These are phyloP conservation scores for Baccha elongata DNA, from an alignment of 2,888 invertebrate species.

Conservation along the genomic window DNA sequence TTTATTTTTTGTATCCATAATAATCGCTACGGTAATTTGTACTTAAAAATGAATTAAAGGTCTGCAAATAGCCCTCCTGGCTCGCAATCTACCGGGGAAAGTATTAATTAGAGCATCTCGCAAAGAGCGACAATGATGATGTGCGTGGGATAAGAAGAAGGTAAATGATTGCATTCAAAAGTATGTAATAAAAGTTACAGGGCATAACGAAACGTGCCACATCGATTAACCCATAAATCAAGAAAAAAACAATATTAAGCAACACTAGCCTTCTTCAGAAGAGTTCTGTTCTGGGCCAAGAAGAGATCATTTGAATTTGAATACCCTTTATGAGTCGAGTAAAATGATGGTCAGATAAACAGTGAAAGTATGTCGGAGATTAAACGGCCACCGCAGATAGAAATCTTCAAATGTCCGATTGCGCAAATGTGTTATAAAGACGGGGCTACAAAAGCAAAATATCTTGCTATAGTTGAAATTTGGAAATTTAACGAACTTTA, in stretches of 20 bases:
- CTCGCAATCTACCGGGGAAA: conserved; percentile 7
- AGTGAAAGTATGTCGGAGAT: conserved; percentile 69
- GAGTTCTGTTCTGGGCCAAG: conserved; percentile 56
- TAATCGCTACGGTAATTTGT: conserved; percentile 62
- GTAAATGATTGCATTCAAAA: conserved; percentile 9
- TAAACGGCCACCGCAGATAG: conserved; percentile 52
- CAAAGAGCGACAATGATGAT: conserved; percentile 37
- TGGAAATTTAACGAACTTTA: conserved; percentile 37
- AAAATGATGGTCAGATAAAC: neutral
- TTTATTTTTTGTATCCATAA: conserved; percentile 53
- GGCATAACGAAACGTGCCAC: conserved; percentile 62
- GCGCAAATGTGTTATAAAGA: conserved; percentile 39
- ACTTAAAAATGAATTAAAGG: conserved; percentile 68
- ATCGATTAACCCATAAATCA: conserved; percentile 70
- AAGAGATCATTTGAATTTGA: conserved; percentile 67
- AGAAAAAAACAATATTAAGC: conserved; percentile 33
- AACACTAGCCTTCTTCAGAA: conserved; percentile 37
- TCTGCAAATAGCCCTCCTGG: conserved; percentile 1
- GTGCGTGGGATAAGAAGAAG: conserved; percentile 56
- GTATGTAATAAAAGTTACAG: conserved; percentile 51
- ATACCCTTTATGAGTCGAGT: conserved; percentile 30
- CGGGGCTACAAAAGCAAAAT: conserved; percentile 29
- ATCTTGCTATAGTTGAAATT: conserved; percentile 28
- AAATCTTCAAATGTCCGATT: conserved; percentile 53
- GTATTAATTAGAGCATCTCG: conserved; percentile 67